Evolutionary conservation across 2,113 vertebrate genomes (phyloP), one percentile per base, ranked within the genome.

Genomic region (Spermophilus dauricus): DNA sequence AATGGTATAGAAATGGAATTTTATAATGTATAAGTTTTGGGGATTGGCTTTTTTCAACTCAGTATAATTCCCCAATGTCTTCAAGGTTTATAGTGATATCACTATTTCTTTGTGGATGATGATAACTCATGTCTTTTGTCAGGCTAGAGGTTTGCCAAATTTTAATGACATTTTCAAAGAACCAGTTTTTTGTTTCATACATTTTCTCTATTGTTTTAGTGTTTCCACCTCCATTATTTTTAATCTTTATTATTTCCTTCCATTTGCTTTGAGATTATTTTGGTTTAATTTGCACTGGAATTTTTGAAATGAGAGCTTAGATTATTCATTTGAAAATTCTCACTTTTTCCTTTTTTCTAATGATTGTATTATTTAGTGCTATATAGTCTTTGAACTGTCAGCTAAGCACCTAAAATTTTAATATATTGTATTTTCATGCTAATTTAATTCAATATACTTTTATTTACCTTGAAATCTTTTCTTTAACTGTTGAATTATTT

Each of bases 111-210:
- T 91, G 48, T 22, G 48, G 48, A 61, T 30, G 26, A 73, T 65
- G 34, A 14, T 91, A 28, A 84, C 58, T 76, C 67, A 26, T 76
- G 22, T 63, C 26, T 95, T 89, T 69, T 45, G 51, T 84, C 61
- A 91, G 37, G 86, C 10, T 81, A 86, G 56, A 58, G 8, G 58
- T 48, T 7, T 90, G 16, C 48, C 45, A 48, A 58, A 48, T 67
- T 90, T 90, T 73, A 69, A 61, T 76, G 13, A 20, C 22, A 39
- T 91, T 94, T 81, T 86, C 82, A 86, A 94, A 90, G 28, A 53
- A 53, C 77, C 8, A 80, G 30, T 4, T 73, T 48, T 89, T 80
- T 76, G 28, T 82, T 88, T 75, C 75, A 86, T 32, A 1, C 11
- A 96, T 83, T 83, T 87, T 91, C 81, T 73, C 39, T 76, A 37